Base-by-base conservation (phyloP, 2,113 vertebrate species). In the Cranoglanis bouderius region DNA sequence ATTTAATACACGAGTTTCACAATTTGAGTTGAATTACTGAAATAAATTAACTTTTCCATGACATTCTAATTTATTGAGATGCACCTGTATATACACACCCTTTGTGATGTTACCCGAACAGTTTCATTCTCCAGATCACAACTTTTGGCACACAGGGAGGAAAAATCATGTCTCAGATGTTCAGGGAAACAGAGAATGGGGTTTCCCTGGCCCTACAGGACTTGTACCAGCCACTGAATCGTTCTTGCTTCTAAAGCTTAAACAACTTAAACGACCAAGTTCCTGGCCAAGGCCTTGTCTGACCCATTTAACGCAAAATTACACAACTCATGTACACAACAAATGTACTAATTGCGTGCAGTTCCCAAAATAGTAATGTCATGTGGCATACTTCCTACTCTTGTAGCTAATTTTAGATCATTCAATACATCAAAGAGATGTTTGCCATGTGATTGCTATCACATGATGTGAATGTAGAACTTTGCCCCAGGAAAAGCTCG, bases 221-320 rank as follows among this genome's bases (percentile, higher is more conserved):
- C 38, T 10, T 12, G 40, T 26, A 4, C 24, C 40, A 26, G 40
- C 40, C 40, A 12, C 10, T 21, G 38, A 84, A 3, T 53, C 14
- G 1, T n/a, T 35, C 49, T 51, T 51, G 13, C 12, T 6, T 78
- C 75, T 46, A 9, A 49, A 49, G 40, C 24, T 77, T 51, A 6
- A 78, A n/a, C 26, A 13, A 26, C 16, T 72, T 0, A 14, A 82
- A 35, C 51, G 18, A 29, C 0, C 63, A 59, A 46, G 29, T 53
- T 63, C 57, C 19, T 59, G 63, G 32, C 21, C 55, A 82, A 29
- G 18, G 53, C 87, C 61, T 40, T 80, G 6, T 1, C n/a, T 85
- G 85, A 67, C 87, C 83, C 38, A 85, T 19, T 74, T 84, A 82
- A 82, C 81, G 46, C 80, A 53, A 6, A 84, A 85, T 89, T 85